These are phyloP conservation scores for Litoditis marina DNA, from an alignment of 2,888 invertebrate species.

Conservation along the genomic window DNA sequence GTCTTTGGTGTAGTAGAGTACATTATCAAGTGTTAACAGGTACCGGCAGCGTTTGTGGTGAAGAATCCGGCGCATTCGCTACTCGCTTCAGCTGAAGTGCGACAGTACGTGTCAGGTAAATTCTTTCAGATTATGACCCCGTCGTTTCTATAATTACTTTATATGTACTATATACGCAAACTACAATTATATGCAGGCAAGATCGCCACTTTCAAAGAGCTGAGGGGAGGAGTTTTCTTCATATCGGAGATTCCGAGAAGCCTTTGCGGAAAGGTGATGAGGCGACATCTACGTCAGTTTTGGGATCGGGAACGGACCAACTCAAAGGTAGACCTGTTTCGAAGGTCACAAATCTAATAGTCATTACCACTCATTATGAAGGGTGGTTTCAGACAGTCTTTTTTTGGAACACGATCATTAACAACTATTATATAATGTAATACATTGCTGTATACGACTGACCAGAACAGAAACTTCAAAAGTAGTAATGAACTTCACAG, in stretches of 20 bases:
- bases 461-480: not conserved
- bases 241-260: constrained; percentile 58
- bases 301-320: constrained; percentile 54
- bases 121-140: not conserved
- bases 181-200: constrained; percentile 43
- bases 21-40: too few relatives aligned
- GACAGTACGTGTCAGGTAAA: constrained; percentile 51
- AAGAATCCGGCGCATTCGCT: constrained; percentile 40
- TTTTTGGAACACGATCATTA: too few relatives aligned
- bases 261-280: constrained; percentile 50
- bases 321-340: constrained; percentile 40
- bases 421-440: constrained; percentile 7
- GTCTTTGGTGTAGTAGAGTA: too few relatives aligned
- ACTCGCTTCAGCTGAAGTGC: constrained; percentile 53
- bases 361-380: too few relatives aligned
- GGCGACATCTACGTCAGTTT: constrained; percentile 49
- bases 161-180: too few relatives aligned
- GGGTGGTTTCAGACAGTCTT: too few relatives aligned
- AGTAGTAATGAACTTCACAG: too few relatives aligned
- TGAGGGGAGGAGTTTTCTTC: constrained; percentile 58
- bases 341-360: too few relatives aligned
- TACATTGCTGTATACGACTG: not conserved
- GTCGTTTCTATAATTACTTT: too few relatives aligned
- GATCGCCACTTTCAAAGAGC: constrained; percentile 56
- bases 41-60: constrained; percentile 57